Base-by-base conservation (phyloP, 2,797 vertebrate genomes). In the Sebastes hubbsi region DNA sequence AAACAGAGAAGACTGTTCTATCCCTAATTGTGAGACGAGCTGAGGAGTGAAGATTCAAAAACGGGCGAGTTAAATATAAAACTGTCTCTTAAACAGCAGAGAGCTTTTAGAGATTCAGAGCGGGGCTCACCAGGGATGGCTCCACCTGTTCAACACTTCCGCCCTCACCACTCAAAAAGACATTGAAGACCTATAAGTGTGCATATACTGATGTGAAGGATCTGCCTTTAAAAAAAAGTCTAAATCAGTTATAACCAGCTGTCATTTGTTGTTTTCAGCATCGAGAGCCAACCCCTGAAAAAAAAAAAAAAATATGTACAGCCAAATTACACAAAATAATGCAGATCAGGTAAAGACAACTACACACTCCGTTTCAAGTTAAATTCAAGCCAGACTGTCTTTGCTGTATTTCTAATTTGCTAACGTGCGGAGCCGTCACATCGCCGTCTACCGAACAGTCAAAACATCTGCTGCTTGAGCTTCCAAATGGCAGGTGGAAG, bases 31-130 rank as follows among this genome's bases (percentile, higher is more conserved):
- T 70, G 73, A 71, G 54, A 71, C 32, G 22, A 49, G 73, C 75
- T 74, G 70, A 79, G 7, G 74, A 80, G 83, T 42, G 68, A 85
- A 64, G 81, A 80, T 38, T 80, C 72, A 72, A 88, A 89, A 89
- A 84, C 18, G 68, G 63, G 70, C 10, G 36, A 86, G 83, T 90
- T 89, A 87, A 89, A 93, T 86, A 92, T 88, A 89, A 83, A 92
- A 87, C 87, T 75, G 87, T 83, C 86, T 83, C 60, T 66, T 77
- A 63, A 64, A 75, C 77, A 83, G 83, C 76, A 6, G 61, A 6
- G 67, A 80, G 82, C 65, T 77, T 55, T 55, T 52, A 55, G 32
- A 79, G 75, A 58, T 22, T 64, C 75, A 24, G 80, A 64, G 80
- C 71, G 8, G 27, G 67, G 72, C 83, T 87, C 78, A 65, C 11